Evolutionary conservation across 2,113 vertebrate species (phyloP).

Genomic region (Bubo blakistoni): DNA sequence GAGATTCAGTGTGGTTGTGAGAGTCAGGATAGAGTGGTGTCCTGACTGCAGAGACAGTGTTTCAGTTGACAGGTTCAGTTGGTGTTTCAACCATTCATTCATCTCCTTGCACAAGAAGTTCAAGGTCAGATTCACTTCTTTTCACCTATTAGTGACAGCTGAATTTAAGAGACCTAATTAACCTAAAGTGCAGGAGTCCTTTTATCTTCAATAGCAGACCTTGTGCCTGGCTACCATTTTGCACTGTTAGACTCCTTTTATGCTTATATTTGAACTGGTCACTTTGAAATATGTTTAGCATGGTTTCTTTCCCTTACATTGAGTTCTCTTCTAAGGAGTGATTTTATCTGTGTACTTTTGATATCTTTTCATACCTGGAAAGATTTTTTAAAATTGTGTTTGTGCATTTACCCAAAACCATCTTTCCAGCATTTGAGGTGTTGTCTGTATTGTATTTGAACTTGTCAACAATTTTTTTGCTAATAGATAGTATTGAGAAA

Average conservation of each 20-base stretch:
- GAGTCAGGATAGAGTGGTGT: neutral
- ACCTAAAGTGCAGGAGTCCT: neutral
- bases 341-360: slow-evolving; percentile 37
- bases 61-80: neutral
- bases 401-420: neutral
- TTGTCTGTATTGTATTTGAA: neutral
- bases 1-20: neutral
- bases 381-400: neutral
- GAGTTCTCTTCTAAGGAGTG: neutral
- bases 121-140: neutral
- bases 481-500: neutral
- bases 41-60: neutral
- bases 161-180: neutral
- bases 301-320: neutral
- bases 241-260: neutral
- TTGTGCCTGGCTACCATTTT: neutral
- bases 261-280: neutral
- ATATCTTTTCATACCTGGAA: neutral
- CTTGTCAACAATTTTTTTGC: neutral
- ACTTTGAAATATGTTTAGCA: neutral
- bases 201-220: neutral
- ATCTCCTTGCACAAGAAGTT: neutral
- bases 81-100: neutral
- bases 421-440: neutral
- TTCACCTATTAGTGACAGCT: neutral